phyloP scores from a whole-genome alignment of 2,113 vertebrate genomes.

The Odobenus rosmarus region DNA sequence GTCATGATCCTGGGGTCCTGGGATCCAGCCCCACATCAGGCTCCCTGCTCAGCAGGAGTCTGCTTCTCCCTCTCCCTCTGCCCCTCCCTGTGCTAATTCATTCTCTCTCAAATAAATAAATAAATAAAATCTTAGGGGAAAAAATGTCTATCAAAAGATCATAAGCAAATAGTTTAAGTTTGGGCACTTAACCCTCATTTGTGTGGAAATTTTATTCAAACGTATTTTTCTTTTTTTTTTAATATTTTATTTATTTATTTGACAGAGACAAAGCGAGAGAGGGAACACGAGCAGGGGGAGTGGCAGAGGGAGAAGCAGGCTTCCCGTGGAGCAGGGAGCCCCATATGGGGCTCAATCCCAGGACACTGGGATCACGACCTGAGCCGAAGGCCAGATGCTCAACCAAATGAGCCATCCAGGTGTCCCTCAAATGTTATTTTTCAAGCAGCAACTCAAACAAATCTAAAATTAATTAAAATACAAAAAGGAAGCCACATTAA shows the following conservation, averaged over 20 bases:
- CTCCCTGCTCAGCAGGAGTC: not conserved
- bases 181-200: slow-evolving; percentile 30
- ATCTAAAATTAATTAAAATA: slow-evolving; percentile 5
- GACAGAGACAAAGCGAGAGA: too few relatives aligned
- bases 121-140: not conserved
- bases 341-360: too few relatives aligned
- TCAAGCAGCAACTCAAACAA: slow-evolving; percentile 45
- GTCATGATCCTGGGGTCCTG: not conserved
- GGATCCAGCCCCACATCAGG: rapidly evolving
- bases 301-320: too few relatives aligned
- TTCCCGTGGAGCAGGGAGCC: too few relatives aligned
- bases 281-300: too few relatives aligned
- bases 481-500: not conserved
- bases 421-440: not conserved
- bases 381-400: too few relatives aligned
- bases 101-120: not conserved
- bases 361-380: too few relatives aligned
- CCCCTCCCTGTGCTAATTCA: too few relatives aligned
- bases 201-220: slow-evolving; percentile 3
- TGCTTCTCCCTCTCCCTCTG: too few relatives aligned
- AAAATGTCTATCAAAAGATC: not conserved
- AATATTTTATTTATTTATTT: too few relatives aligned
- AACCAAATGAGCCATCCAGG: too few relatives aligned
- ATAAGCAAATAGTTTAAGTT: not conserved
- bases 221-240: too few relatives aligned